Base-by-base conservation (phyloP, 2,888 invertebrate species). In the Drosophila prolongata region DNA sequence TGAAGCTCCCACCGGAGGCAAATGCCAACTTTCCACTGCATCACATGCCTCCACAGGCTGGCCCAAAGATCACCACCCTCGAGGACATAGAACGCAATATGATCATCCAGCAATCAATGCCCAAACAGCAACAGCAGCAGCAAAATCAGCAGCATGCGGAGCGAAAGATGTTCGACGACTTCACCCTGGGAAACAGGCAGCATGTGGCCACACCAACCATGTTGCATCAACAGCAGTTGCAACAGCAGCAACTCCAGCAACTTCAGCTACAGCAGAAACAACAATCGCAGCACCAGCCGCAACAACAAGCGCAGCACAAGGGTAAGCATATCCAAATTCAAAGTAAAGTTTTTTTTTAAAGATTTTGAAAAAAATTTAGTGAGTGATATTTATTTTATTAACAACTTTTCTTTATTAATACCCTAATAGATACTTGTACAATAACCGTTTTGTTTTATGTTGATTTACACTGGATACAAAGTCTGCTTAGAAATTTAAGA, bases 61-160 rank as follows among this genome's bases (percentile, higher is more conserved):
- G 87, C 5, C 88, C 89, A 0, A 92, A 92, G 81, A 91, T 92
- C 42, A 89, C 91, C 24, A 92, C 92, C 6, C 80, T 92, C 1
- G 92, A 92, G 73, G 92, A 92, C 65, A 91, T 92, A 64, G 92
- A 92, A 75, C 86, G 92, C 10, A 92, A 91, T 66, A 80, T 92
- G 40, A 91, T 92, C 38, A 91, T 89, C 38, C 92, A 92, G 71
- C 91, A 91, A 54, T 79, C 90, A 40, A 84, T 89, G 42, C 84
- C 89, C 19, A 90, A 91, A 35, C 87, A 87, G 42, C 80, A 79
- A 4, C 79, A 75, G 2, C 49, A 86, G 3, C 52, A 52, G 52
- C 38, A 79, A 13, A 79, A 71, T 11, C 50, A 24, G 38, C 75
- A 77, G 14, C 82, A 58, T 13, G 16, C 52, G 27, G 70, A 75